Percentiles rank a stretch among this genome's conserved stretches.
These are phyloP conservation scores for Physocephala rufipes DNA, from an alignment of 2,888 invertebrate genomes.

Conservation along the genomic window DNA sequence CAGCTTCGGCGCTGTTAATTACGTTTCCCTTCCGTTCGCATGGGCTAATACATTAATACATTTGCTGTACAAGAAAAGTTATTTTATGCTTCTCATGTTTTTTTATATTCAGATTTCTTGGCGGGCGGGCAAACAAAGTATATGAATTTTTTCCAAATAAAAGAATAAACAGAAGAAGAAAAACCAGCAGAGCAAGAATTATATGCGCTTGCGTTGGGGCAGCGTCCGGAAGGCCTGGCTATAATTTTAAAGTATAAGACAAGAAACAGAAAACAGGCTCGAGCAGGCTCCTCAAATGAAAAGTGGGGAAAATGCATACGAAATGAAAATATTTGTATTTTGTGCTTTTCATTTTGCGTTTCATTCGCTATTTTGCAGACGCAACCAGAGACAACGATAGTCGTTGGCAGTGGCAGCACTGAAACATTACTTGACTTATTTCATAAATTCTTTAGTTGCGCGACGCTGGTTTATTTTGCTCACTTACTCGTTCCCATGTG, in stretches of 20 bases:
- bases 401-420: constrained; percentile 9
- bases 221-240: constrained; percentile 23
- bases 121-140: neutral
- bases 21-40: too few relatives aligned
- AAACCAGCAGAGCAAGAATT: constrained; percentile 15
- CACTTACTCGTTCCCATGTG: constrained; percentile 18
- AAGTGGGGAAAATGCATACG: constrained; percentile 39
- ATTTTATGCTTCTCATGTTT: neutral
- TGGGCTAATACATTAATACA: neutral
- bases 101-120: constrained; percentile 12
- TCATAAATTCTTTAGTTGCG: constrained; percentile 30
- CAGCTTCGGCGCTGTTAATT: neutral
- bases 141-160: constrained; percentile 1
- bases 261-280: constrained; percentile 40
- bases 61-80: neutral
- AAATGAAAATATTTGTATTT: constrained; percentile 45
- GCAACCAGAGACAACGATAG: neutral
- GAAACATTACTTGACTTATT: neutral
- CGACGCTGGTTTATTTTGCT: constrained; percentile 27
- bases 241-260: neutral
- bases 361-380: constrained; percentile 35
- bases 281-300: constrained; percentile 31
- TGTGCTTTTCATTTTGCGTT: constrained; percentile 38
- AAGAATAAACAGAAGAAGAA: constrained; percentile 14
- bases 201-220: neutral